Evolutionary conservation across 2,888 invertebrate genomes (phyloP), one percentile per base, ranked within the genome.

Genomic region (Eupithecia abbreviata): DNA sequence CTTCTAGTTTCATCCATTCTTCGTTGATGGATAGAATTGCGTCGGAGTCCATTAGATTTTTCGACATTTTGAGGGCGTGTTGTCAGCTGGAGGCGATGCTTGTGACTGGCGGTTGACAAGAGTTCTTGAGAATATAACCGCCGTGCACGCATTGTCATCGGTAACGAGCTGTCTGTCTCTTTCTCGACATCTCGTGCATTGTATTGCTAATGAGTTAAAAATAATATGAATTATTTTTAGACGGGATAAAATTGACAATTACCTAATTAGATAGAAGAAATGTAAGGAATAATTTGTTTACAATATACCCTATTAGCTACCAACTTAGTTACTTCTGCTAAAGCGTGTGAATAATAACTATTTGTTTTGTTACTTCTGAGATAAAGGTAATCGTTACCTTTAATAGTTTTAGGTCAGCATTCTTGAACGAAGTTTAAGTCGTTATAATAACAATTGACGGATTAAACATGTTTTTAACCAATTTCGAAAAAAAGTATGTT

Each of bases 1-100:
- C 89, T 77, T 93, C 92, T 2, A 94, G 85, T 58, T 90, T 88
- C 80, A 82, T 88, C 94, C 94, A 94, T 75, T 94, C 87, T 51
- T 94, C 93, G 84, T 90, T 93, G 72, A 87, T 89, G 5, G 89
- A 91, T 45, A 94, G 83, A 51, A 94, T 91, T 0, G 85, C 85
- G 47, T 93, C 93, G 0, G 87, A 82, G 77, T 94, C 93, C 1
- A 92, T 77, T 45, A 93, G 84, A 7, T 80, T 82, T 4, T 78
- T 74, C 12, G 76, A 74, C 82, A 82, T 82, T 77, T 45, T 10
- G 10, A 68, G n/a, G 73, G 73, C 81, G 80, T 73, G 66, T 74
- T 77, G 9, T n/a, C 73, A 41, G 13, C 43, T 65, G 62, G 51
- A 73, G 13, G 45, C 42, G 30, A 45, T 47, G 62, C 30, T 47